Evolutionary conservation across 2,113 vertebrate genomes (phyloP), one percentile per base, ranked within the genome.

Genomic region (Pavo muticus): DNA sequence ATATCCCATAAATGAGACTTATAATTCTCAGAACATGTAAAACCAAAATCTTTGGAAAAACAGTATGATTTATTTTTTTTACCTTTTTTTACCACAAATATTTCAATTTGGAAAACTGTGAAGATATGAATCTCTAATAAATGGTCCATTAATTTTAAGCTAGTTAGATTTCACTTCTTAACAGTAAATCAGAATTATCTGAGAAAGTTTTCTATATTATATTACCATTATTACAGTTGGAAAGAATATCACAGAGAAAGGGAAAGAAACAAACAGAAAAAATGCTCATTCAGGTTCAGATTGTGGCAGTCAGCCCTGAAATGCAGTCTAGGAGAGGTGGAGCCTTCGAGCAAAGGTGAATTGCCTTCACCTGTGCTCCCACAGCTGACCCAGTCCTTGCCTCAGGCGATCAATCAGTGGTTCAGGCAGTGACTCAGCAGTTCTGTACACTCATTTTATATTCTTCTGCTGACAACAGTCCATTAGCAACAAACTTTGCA

Each of bases 11-110:
- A 96, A 96, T 90, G 95, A 95, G 57, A 45, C 7, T 70, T n/a
- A 78, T 91, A 96, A 96, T 88, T 86, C 61, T 90, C 47, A 69
- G 95, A 95, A 92, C 6, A 37, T 16, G n/a, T 91, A 95, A 97
- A 96, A 94, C 70, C 35, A 96, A 94, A 95, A 75, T 77, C 44
- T 94, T 71, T 39, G 37, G 47, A 30, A 95, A 95, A 92, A 92
- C 73, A 80, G 23, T 6, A 19, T 92, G 70, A 96, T 88, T 89
- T 74, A 93, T 73, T 93, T 93, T 96, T 59, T 96, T 60, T 23
- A 72, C 4, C 60, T 37, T 93, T 80, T 60, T 60, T 52, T 50
- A 50, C 18, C 6, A 69, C 32, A 86, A 95, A 64, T 73, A 27
- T 93, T 89, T 84, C 0, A 1, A 69, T 68, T 91, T 8, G 80